phyloP scores from a whole-genome alignment of 64 coral and sea anemone genomes.

The Stichodactyla helianthus region DNA sequence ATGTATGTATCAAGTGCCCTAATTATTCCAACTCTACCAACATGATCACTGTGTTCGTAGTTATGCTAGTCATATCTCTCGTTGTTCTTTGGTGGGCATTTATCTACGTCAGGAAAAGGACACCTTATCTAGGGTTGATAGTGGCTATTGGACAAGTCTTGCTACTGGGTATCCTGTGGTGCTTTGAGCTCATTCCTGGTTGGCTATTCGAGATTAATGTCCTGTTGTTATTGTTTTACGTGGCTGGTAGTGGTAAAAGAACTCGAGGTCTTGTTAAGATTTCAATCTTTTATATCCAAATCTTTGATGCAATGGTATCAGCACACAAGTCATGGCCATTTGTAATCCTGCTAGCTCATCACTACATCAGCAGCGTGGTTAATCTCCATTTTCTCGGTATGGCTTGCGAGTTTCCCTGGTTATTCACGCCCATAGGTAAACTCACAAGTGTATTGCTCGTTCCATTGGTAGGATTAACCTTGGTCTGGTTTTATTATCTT shows the following conservation, averaged over 20 bases:
- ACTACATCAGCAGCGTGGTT: conserved; percentile 65
- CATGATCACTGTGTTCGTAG: conserved; percentile 4
- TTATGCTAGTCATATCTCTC: conserved; percentile 2
- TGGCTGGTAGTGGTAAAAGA: conserved; percentile 48
- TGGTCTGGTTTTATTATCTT: conserved; percentile 30
- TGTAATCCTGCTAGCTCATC: not conserved
- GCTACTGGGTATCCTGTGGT: conserved; percentile 42
- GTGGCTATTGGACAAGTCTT: conserved; percentile 51
- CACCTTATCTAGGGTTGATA: not conserved
- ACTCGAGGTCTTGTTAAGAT: conserved; percentile 60
- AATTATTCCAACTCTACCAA: conserved; percentile 11
- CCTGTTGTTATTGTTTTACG: conserved; percentile 45
- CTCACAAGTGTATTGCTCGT: conserved; percentile 45
- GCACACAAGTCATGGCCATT: conserved; percentile 18
- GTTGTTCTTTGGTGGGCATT: conserved; percentile 36
- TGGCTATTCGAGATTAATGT: conserved; percentile 70
- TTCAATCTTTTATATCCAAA: conserved; percentile 75
- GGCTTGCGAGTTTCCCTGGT: conserved; percentile 48
- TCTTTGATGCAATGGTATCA: conserved; percentile 68
- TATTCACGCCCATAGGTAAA: conserved; percentile 74
- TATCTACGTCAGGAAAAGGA: conserved; percentile 31
- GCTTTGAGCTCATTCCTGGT: conserved; percentile 55
- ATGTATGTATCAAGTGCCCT: conserved; percentile 49
- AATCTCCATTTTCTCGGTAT: conserved; percentile 66
- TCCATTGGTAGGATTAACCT: conserved; percentile 15